phyloP scores from a whole-genome alignment of 2,888 invertebrate genomes.

The Frankliniella fusca region DNA sequence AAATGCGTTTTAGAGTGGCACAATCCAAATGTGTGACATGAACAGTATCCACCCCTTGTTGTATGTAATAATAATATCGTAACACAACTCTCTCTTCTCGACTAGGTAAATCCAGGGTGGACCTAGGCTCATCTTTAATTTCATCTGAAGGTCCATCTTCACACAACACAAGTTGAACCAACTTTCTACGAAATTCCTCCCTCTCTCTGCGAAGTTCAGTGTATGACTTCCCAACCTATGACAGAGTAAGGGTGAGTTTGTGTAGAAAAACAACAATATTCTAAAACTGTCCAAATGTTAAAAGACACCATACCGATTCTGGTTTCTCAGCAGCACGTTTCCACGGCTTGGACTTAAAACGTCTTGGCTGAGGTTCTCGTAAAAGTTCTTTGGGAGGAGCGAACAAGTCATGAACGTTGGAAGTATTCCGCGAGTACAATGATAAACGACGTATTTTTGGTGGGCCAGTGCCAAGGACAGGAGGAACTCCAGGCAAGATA shows the following conservation, averaged over 20 bases:
- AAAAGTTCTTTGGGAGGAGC: not conserved
- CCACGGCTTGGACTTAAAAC: not conserved
- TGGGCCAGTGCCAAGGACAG: not conserved
- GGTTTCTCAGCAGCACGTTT: not conserved
- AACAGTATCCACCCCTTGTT: conserved; percentile 84
- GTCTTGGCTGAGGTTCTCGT: not conserved
- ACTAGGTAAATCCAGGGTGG: conserved; percentile 51
- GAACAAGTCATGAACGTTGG: not conserved
- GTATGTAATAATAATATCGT: conserved; percentile 85
- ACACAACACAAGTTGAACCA: conserved; percentile 68
- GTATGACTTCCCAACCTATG: conserved; percentile 53
- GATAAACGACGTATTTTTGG: not conserved
- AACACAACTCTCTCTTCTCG: conserved; percentile 64
- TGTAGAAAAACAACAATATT: not conserved
- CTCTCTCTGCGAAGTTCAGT: conserved; percentile 67
- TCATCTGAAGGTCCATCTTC: conserved; percentile 42
- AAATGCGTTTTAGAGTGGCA: conserved; percentile 64
- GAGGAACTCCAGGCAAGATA: not conserved
- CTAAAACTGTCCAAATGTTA: not conserved
- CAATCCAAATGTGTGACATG: conserved; percentile 81
- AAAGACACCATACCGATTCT: not conserved
- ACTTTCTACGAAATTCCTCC: conserved; percentile 74
- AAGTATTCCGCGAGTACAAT: not conserved
- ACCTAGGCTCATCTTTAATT: conserved; percentile 48
- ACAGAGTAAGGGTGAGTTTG: not conserved